phyloP scores from a whole-genome alignment of 2,113 vertebrate genomes.

The Conger conger region DNA sequence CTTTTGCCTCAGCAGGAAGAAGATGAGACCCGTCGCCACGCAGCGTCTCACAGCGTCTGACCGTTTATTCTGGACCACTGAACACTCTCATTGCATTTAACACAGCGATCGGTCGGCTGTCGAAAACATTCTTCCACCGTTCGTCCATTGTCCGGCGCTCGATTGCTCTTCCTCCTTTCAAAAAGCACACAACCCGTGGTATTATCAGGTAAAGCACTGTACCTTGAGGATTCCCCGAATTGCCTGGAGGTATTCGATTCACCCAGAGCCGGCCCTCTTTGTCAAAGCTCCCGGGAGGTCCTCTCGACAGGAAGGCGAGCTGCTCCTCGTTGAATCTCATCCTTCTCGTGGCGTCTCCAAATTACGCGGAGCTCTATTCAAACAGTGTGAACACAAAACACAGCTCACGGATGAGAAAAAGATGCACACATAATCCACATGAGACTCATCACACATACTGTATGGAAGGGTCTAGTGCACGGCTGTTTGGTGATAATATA shows the following conservation, averaged over 20 bases:
- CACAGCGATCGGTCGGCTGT: neutral
- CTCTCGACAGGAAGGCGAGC: conserved; percentile 6
- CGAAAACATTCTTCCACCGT: neutral
- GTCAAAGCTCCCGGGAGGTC: conserved; percentile 25
- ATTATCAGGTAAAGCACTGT: neutral
- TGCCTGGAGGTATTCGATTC: neutral
- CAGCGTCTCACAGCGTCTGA: neutral
- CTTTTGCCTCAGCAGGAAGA: neutral
- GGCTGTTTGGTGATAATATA: neutral
- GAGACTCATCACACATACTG: neutral
- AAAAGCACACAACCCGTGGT: neutral
- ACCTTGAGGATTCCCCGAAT: conserved; percentile 18
- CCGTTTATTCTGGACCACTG: neutral
- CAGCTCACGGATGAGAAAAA: neutral
- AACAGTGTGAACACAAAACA: neutral
- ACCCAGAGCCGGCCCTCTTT: conserved; percentile 26
- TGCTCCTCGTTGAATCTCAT: conserved; percentile 21
- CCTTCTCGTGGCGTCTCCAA: neutral
- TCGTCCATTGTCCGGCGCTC: neutral
- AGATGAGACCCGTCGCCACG: neutral
- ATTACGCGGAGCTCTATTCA: neutral
- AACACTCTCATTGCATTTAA: neutral
- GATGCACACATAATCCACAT: neutral
- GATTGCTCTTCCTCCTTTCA: neutral
- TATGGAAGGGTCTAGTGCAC: neutral